Evolutionary conservation across 2,113 vertebrate genomes (phyloP), one percentile per base, ranked within the genome.

Genomic region (Aplodontia rufa): DNA sequence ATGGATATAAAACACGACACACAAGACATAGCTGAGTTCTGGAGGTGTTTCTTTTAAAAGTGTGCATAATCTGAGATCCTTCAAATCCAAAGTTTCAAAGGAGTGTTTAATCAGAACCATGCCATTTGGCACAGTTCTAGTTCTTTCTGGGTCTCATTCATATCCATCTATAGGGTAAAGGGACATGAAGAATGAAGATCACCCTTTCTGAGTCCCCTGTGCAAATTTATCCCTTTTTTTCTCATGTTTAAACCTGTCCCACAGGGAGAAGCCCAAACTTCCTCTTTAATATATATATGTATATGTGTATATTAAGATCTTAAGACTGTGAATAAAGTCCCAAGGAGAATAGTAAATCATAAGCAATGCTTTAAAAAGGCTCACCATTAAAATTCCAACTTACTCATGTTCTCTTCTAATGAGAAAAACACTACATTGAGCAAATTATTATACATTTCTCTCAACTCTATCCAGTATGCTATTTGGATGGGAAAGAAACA

Each of bases 331-430:
- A 82, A 72, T 81, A 92, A 97, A 97, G 95, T 96, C 84, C 66
- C 90, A 95, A 82, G 64, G 40, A 94, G 87, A 91, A 94, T 71
- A 93, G 95, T 91, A 93, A 95, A 94, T 93, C 75, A 91, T 66
- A 81, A 95, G 66, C 79, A 91, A 51, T 51, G 37, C 81, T 91
- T 95, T 94, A 47, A 95, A 93, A 96, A 89, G 58, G 71, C 45
- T 92, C 85, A 55, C 74, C 40, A 93, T 93, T 97, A 97, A 97
- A 96, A 95, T 96, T 94, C 92, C 93, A 93, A 91, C 80, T 72
- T 72, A 82, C 32, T 96, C 93, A 91, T 79, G 60, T 88, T 94
- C 88, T 96, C 53, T 88, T 45, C 64, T 96, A 96, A 94, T 94
- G 91, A 94, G 96, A 69, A 97, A 94, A 96, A 90, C 64, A 81